Evolutionary conservation across 2,113 vertebrate species (phyloP), one percentile per base, ranked within the genome.

Genomic region (Mola mola): DNA sequence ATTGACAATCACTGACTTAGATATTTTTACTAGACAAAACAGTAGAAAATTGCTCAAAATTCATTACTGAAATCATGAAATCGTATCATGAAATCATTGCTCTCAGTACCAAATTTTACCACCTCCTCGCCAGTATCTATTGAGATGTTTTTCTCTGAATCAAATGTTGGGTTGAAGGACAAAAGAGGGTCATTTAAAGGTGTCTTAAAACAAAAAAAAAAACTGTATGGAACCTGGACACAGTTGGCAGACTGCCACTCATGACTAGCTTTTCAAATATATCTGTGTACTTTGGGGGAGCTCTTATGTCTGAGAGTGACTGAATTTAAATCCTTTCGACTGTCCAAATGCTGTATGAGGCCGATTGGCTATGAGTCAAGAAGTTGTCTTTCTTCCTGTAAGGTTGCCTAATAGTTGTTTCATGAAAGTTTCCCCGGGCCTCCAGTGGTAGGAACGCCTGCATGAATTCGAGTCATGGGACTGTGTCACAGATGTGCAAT

Each of bases 311-410:
- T 75, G 16, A 20, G 26, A 68, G 16, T 26, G 69, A 51, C 25
- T 47, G 40, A 61, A 57, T 16, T 47, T 21, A 62, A 72, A 62
- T 64, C 15, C 47, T 59, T 66, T 47, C 2, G 2, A 67, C 47
- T 46, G 56, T 62, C 59, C 67, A n/a, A 56, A 59, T 33, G 63
- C 20, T 52, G 11, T 37, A 51, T 44, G 60, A 62, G 62, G n/a
- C 8, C 57, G 65, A 60, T 29, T 61, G 55, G 22, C 41, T 44
- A n/a, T 66, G 67, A 71, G 43, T 64, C 63, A 80, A 46, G 41
- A 26, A 47, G 57, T 34, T 62, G 49, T 50, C 64, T 40, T 29
- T 58, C 53, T 66, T 38, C 24, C 15, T 28, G 21, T 15, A 34
- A 52, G 43, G 63, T 26, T 53, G 20, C 21, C 38, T 37, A 48